Evolutionary conservation across 2,888 invertebrate species (phyloP).

Genomic region (Steromphala cineraria): DNA sequence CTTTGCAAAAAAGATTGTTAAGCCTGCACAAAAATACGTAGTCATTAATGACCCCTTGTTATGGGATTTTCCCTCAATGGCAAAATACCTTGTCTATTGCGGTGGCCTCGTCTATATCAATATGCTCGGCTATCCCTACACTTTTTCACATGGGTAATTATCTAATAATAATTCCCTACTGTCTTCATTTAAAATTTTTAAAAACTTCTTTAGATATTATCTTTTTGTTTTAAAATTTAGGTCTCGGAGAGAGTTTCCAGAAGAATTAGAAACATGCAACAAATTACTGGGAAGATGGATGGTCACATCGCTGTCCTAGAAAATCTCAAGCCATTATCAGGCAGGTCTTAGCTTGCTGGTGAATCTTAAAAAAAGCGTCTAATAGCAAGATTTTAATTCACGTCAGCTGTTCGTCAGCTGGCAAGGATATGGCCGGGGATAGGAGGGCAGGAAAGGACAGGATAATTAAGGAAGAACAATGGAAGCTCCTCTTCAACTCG

Average conservation of each 20-base stretch:
- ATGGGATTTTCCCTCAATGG: not conserved
- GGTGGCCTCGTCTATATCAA: not conserved
- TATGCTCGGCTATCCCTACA: not conserved
- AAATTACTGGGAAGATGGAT: constrained; percentile 4
- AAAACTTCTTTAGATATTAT: no score
- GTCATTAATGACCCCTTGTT: not conserved
- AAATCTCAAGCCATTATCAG: constrained; percentile 13
- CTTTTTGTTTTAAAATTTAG: no score
- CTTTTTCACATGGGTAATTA: no score
- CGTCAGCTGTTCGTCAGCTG: constrained; percentile 27
- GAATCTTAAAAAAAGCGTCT: constrained; percentile 21
- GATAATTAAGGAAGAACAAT: constrained; percentile 24
- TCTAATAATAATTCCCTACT: no score
- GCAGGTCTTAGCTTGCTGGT: not conserved
- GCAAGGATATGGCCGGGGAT: not conserved
- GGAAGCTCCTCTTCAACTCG: not conserved
- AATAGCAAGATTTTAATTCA: constrained; percentile 18
- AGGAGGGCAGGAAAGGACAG: not conserved
- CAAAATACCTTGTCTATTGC: not conserved
- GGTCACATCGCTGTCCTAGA: not conserved
- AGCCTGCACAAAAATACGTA: constrained; percentile 1
- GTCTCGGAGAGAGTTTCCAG: no score
- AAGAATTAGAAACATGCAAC: not conserved
- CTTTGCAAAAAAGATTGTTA: constrained; percentile 1
- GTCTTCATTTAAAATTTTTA: no score